These are phyloP conservation scores for Morinoia aosen DNA, from an alignment of 2,888 invertebrate genomes.

Conservation along the genomic window DNA sequence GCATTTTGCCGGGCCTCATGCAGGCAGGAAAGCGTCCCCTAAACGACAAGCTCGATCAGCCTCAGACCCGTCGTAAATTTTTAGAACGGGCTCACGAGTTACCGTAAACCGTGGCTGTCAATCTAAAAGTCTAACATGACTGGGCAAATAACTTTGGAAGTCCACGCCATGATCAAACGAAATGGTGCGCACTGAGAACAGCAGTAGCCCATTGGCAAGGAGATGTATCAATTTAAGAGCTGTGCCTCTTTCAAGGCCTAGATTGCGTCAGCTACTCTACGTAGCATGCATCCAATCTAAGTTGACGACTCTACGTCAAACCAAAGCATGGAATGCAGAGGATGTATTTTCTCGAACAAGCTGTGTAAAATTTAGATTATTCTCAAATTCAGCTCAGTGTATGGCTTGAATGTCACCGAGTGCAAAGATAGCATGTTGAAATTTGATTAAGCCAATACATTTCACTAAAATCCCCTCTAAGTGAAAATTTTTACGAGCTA, in stretches of 20 bases:
- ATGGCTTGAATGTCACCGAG: neutral
- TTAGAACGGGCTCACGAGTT: neutral
- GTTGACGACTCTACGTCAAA: neutral
- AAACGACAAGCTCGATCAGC: neutral
- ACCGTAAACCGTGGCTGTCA: neutral
- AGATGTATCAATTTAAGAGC: neutral
- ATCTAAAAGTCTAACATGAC: neutral
- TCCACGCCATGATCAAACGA: neutral
- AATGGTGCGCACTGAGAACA: neutral
- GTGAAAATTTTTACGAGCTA: neutral
- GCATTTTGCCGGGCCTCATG: neutral
- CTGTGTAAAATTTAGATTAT: neutral
- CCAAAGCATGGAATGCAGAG: neutral
- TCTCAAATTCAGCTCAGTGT: neutral
- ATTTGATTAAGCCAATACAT: neutral
- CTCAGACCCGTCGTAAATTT: constrained; percentile 9
- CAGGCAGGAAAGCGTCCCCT: neutral
- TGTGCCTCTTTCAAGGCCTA: neutral
- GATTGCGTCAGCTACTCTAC: neutral
- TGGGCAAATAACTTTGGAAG: neutral
- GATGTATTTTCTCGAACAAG: neutral
- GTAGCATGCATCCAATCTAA: neutral
- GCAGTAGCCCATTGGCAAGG: neutral
- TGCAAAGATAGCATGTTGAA: neutral
- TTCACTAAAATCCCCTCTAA: too few relatives aligned